A percentile compares a stretch with the other conserved stretches of the same genome.
Evolutionary conservation across 2,888 invertebrate species (phyloP).

Genomic region (Apoda limacodes): DNA sequence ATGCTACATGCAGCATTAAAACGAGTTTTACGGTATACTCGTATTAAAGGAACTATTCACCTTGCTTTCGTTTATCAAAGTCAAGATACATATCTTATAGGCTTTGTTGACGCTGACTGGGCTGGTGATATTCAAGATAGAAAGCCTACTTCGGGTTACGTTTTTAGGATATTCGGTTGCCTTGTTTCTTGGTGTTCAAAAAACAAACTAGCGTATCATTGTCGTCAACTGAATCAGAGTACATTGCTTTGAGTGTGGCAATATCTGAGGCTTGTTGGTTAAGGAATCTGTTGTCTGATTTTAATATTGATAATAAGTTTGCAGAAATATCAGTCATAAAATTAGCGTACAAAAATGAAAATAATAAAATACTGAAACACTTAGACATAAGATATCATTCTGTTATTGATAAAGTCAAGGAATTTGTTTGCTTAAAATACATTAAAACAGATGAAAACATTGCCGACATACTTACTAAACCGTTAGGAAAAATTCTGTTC

Average conservation of each 20-base stretch:
- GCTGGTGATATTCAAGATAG: constrained; percentile 18
- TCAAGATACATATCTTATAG: constrained; percentile 8
- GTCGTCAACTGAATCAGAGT: constrained; percentile 19
- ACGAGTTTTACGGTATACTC: background rate
- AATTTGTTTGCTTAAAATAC: too few relatives aligned
- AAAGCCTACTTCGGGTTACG: constrained; percentile 17
- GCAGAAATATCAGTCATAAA: background rate
- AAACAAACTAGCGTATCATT: constrained; percentile 9
- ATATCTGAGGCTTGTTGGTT: constrained; percentile 19
- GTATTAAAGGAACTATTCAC: background rate
- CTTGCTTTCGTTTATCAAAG: constrained; percentile 14
- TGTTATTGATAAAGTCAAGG: too few relatives aligned
- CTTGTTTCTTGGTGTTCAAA: background rate
- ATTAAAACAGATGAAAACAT: too few relatives aligned
- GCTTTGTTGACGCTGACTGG: constrained; percentile 21
- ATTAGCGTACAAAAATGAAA: too few relatives aligned
- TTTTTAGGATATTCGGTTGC: background rate
- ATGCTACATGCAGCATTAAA: background rate
- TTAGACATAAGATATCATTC: too few relatives aligned
- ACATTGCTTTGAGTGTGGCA: constrained; percentile 22
- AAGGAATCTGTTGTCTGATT: background rate
- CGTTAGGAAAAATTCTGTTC: too few relatives aligned
- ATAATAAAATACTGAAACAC: too few relatives aligned
- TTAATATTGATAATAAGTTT: background rate
- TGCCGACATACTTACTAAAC: too few relatives aligned